Conservation (phyloP, 2,113 vertebrate genomes). For the Apus apus region DNA sequence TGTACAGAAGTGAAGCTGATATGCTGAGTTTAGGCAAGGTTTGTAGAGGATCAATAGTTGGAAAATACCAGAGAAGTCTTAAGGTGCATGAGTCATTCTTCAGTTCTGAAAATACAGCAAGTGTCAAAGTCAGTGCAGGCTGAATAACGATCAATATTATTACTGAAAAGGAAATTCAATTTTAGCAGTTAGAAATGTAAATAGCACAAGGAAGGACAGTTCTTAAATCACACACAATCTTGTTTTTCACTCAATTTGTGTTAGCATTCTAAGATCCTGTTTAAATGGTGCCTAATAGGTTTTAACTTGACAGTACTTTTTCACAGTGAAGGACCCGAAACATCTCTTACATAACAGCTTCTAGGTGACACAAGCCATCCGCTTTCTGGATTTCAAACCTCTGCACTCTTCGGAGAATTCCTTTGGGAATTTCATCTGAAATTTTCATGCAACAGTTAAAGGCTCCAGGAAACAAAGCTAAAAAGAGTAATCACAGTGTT, state of each 20-base stretch:
- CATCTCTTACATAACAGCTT: constrained; percentile 77
- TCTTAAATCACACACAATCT: background rate
- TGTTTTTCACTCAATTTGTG: background rate
- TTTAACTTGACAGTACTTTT: background rate
- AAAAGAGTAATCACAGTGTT: constrained; percentile 22
- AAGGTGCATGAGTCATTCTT: background rate
- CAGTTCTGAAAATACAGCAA: background rate
- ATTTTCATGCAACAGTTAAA: constrained; percentile 73
- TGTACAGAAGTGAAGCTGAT: background rate
- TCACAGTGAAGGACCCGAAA: background rate
- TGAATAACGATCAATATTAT: background rate
- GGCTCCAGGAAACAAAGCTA: constrained; percentile 75
- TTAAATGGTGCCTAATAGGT: background rate
- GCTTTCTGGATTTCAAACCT: constrained; percentile 69
- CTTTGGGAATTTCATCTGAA: constrained; percentile 63
- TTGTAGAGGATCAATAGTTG: background rate
- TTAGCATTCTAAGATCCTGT: background rate
- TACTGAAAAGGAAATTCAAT: background rate
- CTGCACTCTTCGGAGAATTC: constrained; percentile 67
- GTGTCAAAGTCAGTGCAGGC: background rate
- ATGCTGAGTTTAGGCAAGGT: background rate
- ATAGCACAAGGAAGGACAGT: background rate
- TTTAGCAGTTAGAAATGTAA: background rate
- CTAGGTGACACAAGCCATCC: constrained; percentile 69
- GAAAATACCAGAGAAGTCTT: background rate